Base-by-base conservation (phyloP, 2,797 vertebrate genomes). In the Pseudochirops cupreus region DNA sequence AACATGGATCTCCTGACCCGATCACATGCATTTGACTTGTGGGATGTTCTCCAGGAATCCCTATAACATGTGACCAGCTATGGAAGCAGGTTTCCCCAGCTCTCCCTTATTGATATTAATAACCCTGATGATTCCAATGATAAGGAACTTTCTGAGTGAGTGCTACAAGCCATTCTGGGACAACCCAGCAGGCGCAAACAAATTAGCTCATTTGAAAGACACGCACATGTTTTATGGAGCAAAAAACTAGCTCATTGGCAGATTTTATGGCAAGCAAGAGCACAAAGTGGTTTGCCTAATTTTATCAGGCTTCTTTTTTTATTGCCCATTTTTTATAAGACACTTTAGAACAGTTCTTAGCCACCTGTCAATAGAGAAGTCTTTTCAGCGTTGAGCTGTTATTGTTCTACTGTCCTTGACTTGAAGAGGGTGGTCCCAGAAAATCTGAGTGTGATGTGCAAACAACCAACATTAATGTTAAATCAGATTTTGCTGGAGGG, bases 311-410 rank as follows among this genome's bases (percentile, higher is more conserved):
- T 95, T 56, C 87, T 95, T 97, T 98, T 98, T 97, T 96, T 96
- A 90, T 91, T 96, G 94, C 96, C 96, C 97, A 92, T 96, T 94
- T 96, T 97, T 97, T 96, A 97, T 94, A 95, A 95, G 91, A n/a
- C 89, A 95, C 94, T 93, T 97, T 95, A 90, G 90, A 97, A 96
- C 58, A 95, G 82, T 96, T 94, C 56, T 90, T 95, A 90, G 91
- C 96, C 97, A 97, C 98, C 97, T 98, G 97, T 97, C 97, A 97
- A 97, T 97, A 97, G 93, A 62, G 91, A 95, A 93, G 90, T 58
- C 91, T 96, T 96, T 97, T 96, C 74, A 94, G 93, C 94, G 93
- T 96, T 58, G 91, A 53, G 9, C 54, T 97, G 93, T 96, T 90
- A 96, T 97, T 96, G 93, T 97, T 96, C 92, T 93, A 46, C 18